A percentile compares a stretch with the other conserved stretches of the same genome.
Conservation (phyloP, 2,888 invertebrate genomes). For the Margaritifera margaritifera region DNA sequence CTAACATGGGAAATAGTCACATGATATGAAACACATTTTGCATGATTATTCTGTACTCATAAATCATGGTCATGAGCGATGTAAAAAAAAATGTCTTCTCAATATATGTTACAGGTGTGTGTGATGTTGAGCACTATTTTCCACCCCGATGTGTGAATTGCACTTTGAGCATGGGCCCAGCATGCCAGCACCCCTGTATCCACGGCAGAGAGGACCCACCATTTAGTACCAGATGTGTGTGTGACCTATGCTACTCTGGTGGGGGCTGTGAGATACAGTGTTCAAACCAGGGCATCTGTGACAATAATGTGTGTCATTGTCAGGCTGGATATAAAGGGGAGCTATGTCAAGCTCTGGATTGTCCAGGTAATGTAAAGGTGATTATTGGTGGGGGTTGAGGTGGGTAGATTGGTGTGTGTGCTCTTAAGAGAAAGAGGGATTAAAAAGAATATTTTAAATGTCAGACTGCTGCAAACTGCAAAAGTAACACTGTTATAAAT, state of each 20-base stretch:
- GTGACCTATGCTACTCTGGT: conserved; percentile 55
- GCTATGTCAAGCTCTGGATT: conserved; percentile 48
- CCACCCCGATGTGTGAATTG: conserved; percentile 55
- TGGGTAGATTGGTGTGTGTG: no score
- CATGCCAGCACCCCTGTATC: conserved; percentile 52
- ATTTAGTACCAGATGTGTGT: conserved; percentile 43
- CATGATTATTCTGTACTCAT: no score
- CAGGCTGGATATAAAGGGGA: conserved; percentile 49
- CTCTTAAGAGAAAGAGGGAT: no score
- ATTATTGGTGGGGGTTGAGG: no score
- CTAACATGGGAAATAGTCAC: no score
- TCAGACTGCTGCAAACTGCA: no score
- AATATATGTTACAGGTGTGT: conserved; percentile 35
- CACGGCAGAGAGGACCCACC: conserved; percentile 47
- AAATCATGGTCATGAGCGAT: no score
- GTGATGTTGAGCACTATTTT: conserved; percentile 41
- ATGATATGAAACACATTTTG: no score
- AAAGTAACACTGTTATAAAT: no score
- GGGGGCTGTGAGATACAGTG: conserved; percentile 50
- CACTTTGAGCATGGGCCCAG: conserved; percentile 47
- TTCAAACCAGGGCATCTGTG: conserved; percentile 44
- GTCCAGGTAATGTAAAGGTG: conserved; percentile 45
- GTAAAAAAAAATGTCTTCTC: background rate
- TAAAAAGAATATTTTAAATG: no score
- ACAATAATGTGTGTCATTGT: conserved; percentile 37